Base-by-base conservation (phyloP, 2,888 invertebrate genomes). In the Acanthosepion pharaonis region DNA sequence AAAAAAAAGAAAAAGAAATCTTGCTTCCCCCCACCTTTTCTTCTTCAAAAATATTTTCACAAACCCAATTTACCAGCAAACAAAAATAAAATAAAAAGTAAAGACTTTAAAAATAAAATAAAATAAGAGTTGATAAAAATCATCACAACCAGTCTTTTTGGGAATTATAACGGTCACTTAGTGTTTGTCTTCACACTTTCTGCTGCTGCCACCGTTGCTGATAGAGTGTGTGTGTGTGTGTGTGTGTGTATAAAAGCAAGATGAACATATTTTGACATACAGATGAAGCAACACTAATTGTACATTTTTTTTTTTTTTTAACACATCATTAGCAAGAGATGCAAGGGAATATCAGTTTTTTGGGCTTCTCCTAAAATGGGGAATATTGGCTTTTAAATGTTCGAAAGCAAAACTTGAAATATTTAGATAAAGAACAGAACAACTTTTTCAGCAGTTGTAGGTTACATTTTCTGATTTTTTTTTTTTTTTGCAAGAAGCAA, bases 111-210 rank as follows among this genome's bases (percentile, higher is more conserved):
- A 11, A n/a, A 9, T 11, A 78, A 78, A 78, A 78, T n/a, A 78
- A 78, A 78, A 78, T 78, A 33, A 11, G 33, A 33, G 78, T 78
- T 78, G 78, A 78, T 78, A 78, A 78, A 42, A 78, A n/a, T 78
- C 78, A 78, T 78, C 78, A 78, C 78, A 78, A 78, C 78, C 78
- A 78, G 78, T 78, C 78, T 78, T n/a, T 78, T 78, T n/a, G n/a
- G 78, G n/a, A 18, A n/a, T 11, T n/a, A 5, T n/a, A 33, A n/a
- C n/a, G n/a, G 78, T 78, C 33, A 11, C n/a, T n/a, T n/a, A 33
- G n/a, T n/a, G 8, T 11, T 23, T 25, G 78, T 78, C 78, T 15
- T n/a, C 15, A 78, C 18, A n/a, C n/a, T 78, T 33, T n/a, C n/a
- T 78, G n/a, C 78, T 78, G 78, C 78, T 78, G 15, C 78, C n/a